These are phyloP conservation scores for Caenorhabditis sp. DNA, from an alignment of 2,888 invertebrate species.

Conservation along the genomic window DNA sequence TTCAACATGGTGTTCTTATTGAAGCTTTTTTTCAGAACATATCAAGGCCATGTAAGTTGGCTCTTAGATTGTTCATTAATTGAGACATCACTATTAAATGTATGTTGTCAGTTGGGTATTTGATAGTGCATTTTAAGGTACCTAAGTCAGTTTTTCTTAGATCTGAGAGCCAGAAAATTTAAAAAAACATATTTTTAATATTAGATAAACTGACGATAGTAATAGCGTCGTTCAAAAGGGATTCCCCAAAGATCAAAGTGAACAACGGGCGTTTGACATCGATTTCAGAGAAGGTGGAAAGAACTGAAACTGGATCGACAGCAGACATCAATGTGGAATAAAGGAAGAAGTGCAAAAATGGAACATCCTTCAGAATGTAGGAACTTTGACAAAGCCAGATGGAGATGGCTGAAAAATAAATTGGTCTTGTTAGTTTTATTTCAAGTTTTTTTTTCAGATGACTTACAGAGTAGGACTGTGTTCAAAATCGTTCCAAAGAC, in stretches of 20 bases:
- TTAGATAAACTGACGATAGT: slow-evolving; percentile 81
- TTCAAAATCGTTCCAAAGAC: slow-evolving; percentile 91
- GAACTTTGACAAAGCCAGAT: not conserved
- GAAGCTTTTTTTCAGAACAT: not conserved
- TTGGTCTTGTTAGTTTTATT: not conserved
- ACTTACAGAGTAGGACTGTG: slow-evolving; percentile 77
- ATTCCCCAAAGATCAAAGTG: slow-evolving; percentile 52
- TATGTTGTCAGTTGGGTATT: too few species aligned
- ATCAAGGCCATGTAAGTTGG: too few species aligned
- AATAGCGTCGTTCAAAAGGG: slow-evolving; percentile 77
- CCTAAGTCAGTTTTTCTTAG: too few species aligned
- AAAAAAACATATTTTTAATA: too few species aligned
- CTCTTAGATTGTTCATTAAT: too few species aligned
- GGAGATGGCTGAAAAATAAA: slow-evolving; percentile 10
- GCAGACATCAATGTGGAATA: slow-evolving; percentile 63
- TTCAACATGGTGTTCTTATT: too few species aligned
- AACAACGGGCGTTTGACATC: slow-evolving; percentile 72
- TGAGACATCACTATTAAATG: too few species aligned
- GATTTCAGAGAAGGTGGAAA: slow-evolving; percentile 78
- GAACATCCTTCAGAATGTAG: not conserved
- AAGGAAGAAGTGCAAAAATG: slow-evolving; percentile 8
- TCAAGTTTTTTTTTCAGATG: not conserved
- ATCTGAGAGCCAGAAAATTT: not conserved
- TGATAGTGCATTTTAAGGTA: too few species aligned
- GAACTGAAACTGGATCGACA: slow-evolving; percentile 67